A percentile compares a stretch with the other conserved stretches of the same genome.
Evolutionary conservation across 2,888 invertebrate species (phyloP).

Genomic region (Caenorhabditis sinica): DNA sequence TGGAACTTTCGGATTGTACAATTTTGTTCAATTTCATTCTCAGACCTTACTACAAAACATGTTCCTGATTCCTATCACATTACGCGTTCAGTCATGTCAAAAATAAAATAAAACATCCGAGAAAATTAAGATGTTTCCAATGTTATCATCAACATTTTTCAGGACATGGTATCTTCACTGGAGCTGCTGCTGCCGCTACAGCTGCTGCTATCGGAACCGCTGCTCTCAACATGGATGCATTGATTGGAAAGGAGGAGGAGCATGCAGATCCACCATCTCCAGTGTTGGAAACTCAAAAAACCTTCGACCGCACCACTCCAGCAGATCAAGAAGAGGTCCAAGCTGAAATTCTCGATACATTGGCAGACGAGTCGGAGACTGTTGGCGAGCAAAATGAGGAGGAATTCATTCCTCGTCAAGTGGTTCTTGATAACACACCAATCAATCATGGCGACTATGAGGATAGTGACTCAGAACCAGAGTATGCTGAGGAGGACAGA

Average conservation of each 20-base stretch:
- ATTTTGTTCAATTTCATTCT: too few relatives aligned
- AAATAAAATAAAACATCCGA: too few relatives aligned
- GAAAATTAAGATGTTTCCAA: too few relatives aligned
- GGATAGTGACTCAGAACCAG: constrained; percentile 65
- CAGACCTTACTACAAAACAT: too few relatives aligned
- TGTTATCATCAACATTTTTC: constrained; percentile 15
- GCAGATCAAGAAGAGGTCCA: constrained; percentile 14
- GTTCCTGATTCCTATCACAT: too few relatives aligned
- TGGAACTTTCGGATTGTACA: too few relatives aligned
- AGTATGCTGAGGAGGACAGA: constrained; percentile 66
- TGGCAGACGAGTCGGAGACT: constrained; percentile 34
- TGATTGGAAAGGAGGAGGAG: constrained; percentile 9
- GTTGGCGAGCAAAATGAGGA: constrained; percentile 30
- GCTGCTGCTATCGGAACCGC: constrained; percentile 60
- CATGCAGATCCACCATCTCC: constrained; percentile 35
- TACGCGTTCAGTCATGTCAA: too few relatives aligned
- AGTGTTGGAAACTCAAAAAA: constrained; percentile 43
- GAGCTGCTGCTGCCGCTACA: constrained; percentile 60
- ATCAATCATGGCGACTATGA: constrained; percentile 38
- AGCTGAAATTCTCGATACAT: constrained; percentile 16
- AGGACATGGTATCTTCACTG: constrained; percentile 59
- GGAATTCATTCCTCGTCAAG: constrained; percentile 25
- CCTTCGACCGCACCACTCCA: constrained; percentile 42
- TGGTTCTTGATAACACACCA: constrained; percentile 32
- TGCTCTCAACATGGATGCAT: constrained; percentile 26